Evolutionary conservation across 2,113 vertebrate genomes (phyloP).

Genomic region (Passer montanus): DNA sequence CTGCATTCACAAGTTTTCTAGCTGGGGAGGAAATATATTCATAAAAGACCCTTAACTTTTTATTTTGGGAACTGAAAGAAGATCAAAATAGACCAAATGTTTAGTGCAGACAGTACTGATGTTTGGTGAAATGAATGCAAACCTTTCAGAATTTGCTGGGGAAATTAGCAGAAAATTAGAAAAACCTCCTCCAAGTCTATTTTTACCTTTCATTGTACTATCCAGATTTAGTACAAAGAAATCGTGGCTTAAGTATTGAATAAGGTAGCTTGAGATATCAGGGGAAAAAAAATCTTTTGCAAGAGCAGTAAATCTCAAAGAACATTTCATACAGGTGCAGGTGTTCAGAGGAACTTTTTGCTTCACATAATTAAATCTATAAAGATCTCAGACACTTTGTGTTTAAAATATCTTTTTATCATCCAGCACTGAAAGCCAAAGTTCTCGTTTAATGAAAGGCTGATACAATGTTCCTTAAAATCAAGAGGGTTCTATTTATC

Average conservation of each 20-base stretch:
- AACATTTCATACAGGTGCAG: background rate
- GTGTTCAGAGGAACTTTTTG: background rate
- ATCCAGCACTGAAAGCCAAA: background rate
- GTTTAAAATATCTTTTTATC: constrained; percentile 17
- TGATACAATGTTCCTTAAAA: background rate
- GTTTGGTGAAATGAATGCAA: constrained; percentile 21
- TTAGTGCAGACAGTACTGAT: background rate
- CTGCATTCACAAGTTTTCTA: background rate
- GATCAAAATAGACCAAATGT: background rate
- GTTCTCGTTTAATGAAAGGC: background rate
- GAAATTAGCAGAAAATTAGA: constrained; percentile 41
- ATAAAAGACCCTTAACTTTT: background rate
- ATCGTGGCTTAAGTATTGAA: background rate
- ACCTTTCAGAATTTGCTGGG: constrained; percentile 14
- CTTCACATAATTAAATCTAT: background rate
- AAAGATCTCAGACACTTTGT: background rate
- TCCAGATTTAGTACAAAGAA: constrained; percentile 28
- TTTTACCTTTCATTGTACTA: constrained; percentile 23
- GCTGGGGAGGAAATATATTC: background rate
- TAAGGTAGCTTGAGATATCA: background rate
- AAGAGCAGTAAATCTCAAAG: background rate
- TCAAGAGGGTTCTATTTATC: background rate
- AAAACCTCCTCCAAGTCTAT: constrained; percentile 27
- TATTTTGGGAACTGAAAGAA: constrained; percentile 10
- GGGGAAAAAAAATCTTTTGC: background rate